Percentiles rank a stretch among this genome's conserved stretches.
These are phyloP conservation scores for Pampus argenteus DNA, from an alignment of 2,797 vertebrate genomes.

Conservation along the genomic window DNA sequence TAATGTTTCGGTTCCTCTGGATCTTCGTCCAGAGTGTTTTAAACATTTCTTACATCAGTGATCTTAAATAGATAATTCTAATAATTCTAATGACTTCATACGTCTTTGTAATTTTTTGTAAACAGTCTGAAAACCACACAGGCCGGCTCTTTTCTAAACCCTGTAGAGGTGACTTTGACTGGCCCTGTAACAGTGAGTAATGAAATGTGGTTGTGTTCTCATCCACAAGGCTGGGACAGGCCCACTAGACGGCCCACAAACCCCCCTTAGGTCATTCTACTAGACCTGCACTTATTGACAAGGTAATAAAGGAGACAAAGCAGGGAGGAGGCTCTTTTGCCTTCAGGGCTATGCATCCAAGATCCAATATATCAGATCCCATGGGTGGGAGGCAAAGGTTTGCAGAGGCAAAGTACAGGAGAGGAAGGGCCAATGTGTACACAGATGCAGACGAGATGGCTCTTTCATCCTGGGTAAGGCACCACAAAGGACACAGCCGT, in stretches of 20 bases:
- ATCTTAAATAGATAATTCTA: too few species aligned
- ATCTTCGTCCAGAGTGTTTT: too few species aligned
- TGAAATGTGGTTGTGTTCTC: conserved; percentile 61
- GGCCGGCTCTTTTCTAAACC: conserved; percentile 21
- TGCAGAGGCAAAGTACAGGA: conserved; percentile 45
- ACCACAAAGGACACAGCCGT: conserved; percentile 11
- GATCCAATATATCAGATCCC: conserved; percentile 67
- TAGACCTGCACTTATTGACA: conserved; percentile 69
- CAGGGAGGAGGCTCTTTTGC: conserved; percentile 69
- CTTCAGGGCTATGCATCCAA: conserved; percentile 74
- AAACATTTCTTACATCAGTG: too few species aligned
- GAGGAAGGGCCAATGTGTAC: conserved; percentile 44
- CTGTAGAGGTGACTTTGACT: conserved; percentile 65
- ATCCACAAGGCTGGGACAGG: conserved; percentile 55
- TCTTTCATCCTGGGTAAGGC: conserved; percentile 44
- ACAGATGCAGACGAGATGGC: conserved; percentile 39
- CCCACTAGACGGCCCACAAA: conserved; percentile 41
- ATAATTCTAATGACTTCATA: too few species aligned
- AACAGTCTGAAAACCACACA: conserved; percentile 8
- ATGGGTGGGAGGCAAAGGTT: conserved; percentile 22
- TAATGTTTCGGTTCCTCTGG: too few species aligned
- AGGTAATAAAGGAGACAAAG: conserved; percentile 73
- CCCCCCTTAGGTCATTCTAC: conserved; percentile 62
- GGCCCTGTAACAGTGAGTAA: conserved; percentile 64
- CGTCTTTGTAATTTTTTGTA: not conserved